phyloP scores from a whole-genome alignment of 2,113 vertebrate genomes.

The Eleginops maclovinus region DNA sequence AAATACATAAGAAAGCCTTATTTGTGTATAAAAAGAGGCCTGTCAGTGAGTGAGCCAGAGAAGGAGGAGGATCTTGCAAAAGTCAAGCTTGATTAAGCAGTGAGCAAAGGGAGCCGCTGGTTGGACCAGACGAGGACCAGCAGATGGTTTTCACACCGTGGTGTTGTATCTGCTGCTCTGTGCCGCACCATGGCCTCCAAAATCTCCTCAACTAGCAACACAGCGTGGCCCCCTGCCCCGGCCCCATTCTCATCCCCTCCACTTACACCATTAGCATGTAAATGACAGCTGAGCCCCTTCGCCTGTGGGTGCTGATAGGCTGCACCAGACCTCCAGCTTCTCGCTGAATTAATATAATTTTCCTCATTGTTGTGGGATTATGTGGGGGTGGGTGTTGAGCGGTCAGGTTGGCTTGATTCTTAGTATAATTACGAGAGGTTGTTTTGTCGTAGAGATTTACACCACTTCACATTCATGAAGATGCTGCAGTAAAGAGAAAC shows the following conservation, averaged over 20 bases:
- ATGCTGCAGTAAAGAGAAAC: not conserved
- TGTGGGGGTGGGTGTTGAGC: constrained; percentile 27
- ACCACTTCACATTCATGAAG: constrained; percentile 1
- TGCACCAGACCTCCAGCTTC: constrained; percentile 52
- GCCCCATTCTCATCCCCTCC: constrained; percentile 38
- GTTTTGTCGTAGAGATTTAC: constrained; percentile 18
- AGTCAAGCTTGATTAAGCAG: constrained; percentile 59
- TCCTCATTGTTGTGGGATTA: constrained; percentile 75
- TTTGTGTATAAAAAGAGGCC: constrained; percentile 55
- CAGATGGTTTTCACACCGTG: constrained; percentile 69
- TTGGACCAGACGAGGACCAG: constrained; percentile 70
- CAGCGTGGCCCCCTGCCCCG: constrained; percentile 27
- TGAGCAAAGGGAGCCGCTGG: constrained; percentile 62
- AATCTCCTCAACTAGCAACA: constrained; percentile 13
- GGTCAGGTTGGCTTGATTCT: constrained; percentile 37
- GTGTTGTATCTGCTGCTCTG: constrained; percentile 21
- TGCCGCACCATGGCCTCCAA: not conserved
- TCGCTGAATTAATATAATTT: constrained; percentile 64
- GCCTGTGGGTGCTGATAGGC: constrained; percentile 57
- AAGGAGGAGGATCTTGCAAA: constrained; percentile 28
- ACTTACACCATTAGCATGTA: constrained; percentile 77
- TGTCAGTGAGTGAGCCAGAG: constrained; percentile 9
- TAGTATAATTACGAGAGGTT: constrained; percentile 49
- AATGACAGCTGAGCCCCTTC: constrained; percentile 68
- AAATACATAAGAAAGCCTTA: constrained; percentile 38